Evolutionary conservation across 2,113 vertebrate genomes (phyloP).

Genomic region (Variabilichromis moorii): DNA sequence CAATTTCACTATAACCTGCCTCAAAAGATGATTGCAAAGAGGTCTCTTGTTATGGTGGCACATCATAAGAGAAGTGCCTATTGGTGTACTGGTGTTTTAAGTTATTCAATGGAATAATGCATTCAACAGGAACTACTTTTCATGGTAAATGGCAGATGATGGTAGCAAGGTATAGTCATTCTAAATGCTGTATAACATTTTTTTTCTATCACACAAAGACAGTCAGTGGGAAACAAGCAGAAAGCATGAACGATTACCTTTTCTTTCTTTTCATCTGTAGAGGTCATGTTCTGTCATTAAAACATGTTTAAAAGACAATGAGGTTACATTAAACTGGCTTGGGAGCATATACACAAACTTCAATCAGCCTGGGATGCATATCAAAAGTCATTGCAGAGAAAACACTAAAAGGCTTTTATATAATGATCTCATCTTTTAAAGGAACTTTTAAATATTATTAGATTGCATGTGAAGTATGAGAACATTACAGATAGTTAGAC

Average conservation of each 20-base stretch:
- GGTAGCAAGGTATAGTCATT: background rate
- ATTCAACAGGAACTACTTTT: background rate
- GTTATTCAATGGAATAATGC: background rate
- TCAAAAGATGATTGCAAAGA: background rate
- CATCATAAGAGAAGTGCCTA: background rate
- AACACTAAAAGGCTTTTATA: background rate
- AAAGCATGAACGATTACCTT: background rate
- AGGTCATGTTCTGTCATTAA: background rate
- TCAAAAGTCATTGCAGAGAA: background rate
- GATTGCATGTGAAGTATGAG: background rate
- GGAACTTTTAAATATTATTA: background rate
- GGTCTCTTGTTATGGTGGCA: background rate
- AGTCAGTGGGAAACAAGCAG: background rate
- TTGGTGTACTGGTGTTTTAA: background rate
- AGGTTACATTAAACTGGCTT: background rate
- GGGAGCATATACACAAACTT: background rate
- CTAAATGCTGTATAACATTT: background rate
- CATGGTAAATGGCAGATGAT: background rate
- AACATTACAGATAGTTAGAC: background rate
- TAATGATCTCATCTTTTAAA: background rate
- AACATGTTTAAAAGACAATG: background rate
- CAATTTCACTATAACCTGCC: background rate
- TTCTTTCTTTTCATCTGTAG: background rate
- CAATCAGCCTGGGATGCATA: background rate
- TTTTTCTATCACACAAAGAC: background rate